phyloP scores from a whole-genome alignment of 2,113 vertebrate genomes.

The Sitta europaea region DNA sequence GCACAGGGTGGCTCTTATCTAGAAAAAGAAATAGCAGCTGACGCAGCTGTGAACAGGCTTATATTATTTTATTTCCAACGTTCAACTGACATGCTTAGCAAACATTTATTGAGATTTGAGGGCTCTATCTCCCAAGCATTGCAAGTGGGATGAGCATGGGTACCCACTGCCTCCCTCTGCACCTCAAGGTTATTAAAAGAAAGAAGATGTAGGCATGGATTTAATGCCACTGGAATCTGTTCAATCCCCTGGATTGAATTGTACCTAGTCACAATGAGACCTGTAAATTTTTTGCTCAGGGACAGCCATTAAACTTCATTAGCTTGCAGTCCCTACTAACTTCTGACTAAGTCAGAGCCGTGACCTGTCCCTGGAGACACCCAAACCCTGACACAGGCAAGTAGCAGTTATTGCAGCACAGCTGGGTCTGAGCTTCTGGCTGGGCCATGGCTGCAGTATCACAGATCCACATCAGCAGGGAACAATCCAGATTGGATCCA shows the following conservation, averaged over 20 bases:
- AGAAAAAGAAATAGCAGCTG: conserved; percentile 24
- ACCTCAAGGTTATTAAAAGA: not conserved
- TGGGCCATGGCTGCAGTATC: not conserved
- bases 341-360: not conserved
- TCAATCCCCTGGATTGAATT: not conserved
- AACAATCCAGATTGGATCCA: accelerated
- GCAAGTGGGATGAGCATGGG: not conserved
- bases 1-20: not conserved
- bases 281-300: not conserved
- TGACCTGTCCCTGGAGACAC: not conserved
- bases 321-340: not conserved
- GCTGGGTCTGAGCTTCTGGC: not conserved
- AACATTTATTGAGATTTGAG: conserved; percentile 11
- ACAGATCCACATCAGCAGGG: not conserved
- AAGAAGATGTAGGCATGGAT: not conserved
- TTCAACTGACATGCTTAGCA: not conserved
- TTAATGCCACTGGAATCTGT: not conserved
- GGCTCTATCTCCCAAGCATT: not conserved
- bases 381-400: not conserved
- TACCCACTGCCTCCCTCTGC: not conserved
- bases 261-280: not conserved
- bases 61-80: conserved; percentile 23
- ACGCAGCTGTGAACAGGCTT: not conserved
- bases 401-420: not conserved
- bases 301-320: not conserved